A percentile compares a stretch with the other conserved stretches of the same genome.
Evolutionary conservation across 2,888 invertebrate species (phyloP).

Genomic region (Melanchra persicariae): DNA sequence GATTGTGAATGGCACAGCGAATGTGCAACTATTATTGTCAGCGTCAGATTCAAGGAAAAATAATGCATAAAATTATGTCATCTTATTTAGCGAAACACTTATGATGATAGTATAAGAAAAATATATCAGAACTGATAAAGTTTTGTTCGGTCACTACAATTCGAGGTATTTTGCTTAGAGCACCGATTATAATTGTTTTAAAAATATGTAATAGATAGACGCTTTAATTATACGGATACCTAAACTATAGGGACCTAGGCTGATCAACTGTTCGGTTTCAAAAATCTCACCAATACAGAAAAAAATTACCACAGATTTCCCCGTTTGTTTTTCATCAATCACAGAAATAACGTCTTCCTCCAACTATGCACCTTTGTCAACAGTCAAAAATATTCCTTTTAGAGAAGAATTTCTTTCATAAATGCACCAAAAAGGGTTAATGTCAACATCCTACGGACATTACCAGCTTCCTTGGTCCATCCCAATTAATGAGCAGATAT

Average conservation of each 20-base stretch:
- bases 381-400: slow-evolving; percentile 22
- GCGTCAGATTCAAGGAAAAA: background rate
- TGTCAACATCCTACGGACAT: slow-evolving; percentile 68
- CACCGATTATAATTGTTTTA: background rate
- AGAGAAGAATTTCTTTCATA: slow-evolving; percentile 51
- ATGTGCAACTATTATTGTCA: slow-evolving; percentile 18
- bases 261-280: background rate
- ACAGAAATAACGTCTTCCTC: background rate
- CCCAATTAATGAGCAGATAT: slow-evolving; percentile 70
- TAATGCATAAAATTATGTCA: background rate
- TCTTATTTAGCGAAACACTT: background rate
- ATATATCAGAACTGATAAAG: background rate
- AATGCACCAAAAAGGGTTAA: slow-evolving; percentile 52
- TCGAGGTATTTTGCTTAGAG: background rate
- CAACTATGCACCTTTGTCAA: slow-evolving; percentile 16
- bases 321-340: slow-evolving; percentile 6
- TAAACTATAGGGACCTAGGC: too few species aligned
- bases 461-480: slow-evolving; percentile 68
- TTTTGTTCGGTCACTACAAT: too few species aligned
- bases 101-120: too few species aligned
- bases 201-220: background rate
- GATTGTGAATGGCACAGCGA: slow-evolving; percentile 2
- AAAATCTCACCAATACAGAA: background rate
- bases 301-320: background rate
- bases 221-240: background rate